These are phyloP conservation scores for Phymatocera aterrima DNA, from an alignment of 2,888 invertebrate genomes.

Conservation along the genomic window DNA sequence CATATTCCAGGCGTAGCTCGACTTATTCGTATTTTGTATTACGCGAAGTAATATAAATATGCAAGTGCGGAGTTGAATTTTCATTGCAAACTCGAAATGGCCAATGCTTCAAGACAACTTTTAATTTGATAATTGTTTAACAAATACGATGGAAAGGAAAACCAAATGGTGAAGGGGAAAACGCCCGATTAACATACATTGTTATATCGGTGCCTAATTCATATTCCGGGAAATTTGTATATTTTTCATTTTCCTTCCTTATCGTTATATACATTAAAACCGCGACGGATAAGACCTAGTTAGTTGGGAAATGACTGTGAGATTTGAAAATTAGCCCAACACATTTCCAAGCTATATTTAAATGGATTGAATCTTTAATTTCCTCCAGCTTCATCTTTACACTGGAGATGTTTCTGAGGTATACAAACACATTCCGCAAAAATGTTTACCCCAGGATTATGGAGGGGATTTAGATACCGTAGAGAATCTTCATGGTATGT, in stretches of 20 bases:
- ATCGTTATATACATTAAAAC: no score
- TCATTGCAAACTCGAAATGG: neutral
- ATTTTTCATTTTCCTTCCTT: no score
- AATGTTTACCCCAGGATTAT: conserved; percentile 79
- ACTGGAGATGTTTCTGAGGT: conserved; percentile 76
- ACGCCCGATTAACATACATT: no score
- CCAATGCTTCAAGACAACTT: neutral
- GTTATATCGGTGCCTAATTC: no score
- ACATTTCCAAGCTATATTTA: neutral
- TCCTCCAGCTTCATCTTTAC: conserved; percentile 80
- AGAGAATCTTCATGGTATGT: conserved; percentile 62
- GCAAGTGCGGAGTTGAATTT: neutral
- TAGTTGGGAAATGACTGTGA: no score
- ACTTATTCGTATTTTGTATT: neutral
- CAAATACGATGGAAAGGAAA: no score
- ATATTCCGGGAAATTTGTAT: no score
- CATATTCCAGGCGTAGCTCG: neutral
- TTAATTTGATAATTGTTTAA: neutral
- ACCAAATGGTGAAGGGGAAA: no score
- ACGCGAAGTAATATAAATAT: neutral
- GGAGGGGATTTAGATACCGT: conserved; percentile 77
- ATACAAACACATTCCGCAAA: conserved; percentile 77
- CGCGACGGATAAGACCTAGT: no score
- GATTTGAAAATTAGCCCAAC: no score
- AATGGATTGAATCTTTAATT: conserved; percentile 35